Conservation (phyloP, 2,888 invertebrate genomes). For the Pteria penguin region DNA sequence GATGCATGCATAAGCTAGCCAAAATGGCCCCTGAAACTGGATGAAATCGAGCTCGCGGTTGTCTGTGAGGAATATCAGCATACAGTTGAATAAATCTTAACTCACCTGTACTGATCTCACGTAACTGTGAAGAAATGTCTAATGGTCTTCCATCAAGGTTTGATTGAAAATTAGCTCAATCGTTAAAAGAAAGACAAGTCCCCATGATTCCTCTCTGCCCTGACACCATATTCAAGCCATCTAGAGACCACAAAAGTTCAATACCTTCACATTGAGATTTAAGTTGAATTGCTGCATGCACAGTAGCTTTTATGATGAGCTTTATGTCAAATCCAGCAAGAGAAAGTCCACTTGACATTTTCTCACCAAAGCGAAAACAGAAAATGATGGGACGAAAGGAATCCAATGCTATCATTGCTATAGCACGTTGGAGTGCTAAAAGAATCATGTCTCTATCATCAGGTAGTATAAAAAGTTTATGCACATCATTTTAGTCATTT, state of each 20-base stretch:
- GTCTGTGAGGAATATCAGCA: conserved; percentile 40
- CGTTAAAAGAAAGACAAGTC: too few species aligned
- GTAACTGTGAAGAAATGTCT: conserved; percentile 28
- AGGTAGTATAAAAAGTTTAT: conserved; percentile 40
- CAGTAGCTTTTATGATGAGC: conserved; percentile 5
- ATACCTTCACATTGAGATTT: conserved; percentile 29
- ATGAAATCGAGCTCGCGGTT: conserved; percentile 36
- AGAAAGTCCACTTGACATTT: conserved; percentile 23
- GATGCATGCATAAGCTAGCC: too few species aligned
- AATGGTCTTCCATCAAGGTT: too few species aligned
- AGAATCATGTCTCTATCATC: conserved; percentile 44
- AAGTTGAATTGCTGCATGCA: too few species aligned
- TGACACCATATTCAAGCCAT: conserved; percentile 24
- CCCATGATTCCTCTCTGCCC: conserved; percentile 28
- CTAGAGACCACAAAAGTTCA: conserved; percentile 40
- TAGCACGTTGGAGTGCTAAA: too few species aligned
- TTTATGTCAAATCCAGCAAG: conserved; percentile 6
- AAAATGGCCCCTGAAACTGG: conserved; percentile 43
- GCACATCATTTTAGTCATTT: conserved; percentile 34
- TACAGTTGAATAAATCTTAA: conserved; percentile 43
- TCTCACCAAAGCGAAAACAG: conserved; percentile 49
- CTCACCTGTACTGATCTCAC: conserved; percentile 27
- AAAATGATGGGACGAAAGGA: conserved; percentile 29
- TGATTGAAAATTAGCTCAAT: too few species aligned
- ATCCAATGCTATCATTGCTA: too few species aligned